Percentiles rank a stretch among this genome's conserved stretches.
phyloP scores from a whole-genome alignment of 2,888 invertebrate genomes.

The Rotaria magnacalcarata region DNA sequence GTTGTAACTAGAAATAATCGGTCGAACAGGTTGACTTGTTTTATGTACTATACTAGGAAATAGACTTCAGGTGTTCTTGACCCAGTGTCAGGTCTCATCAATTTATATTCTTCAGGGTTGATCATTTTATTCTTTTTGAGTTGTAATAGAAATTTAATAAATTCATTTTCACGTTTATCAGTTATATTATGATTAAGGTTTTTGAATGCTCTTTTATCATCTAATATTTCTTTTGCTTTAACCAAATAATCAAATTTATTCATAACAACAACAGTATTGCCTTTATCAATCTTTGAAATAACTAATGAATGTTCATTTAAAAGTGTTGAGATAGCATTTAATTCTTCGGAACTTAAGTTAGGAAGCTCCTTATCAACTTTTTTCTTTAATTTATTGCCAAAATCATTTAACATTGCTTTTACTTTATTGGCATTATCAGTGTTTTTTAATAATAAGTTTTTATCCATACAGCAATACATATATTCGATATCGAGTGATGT shows the following conservation, averaged over 20 bases:
- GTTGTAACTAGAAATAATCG: not conserved
- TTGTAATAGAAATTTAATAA: not conserved
- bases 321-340: not conserved
- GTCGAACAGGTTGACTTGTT: not conserved
- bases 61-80: not conserved
- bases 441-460: not conserved
- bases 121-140: not conserved
- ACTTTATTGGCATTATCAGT: not conserved
- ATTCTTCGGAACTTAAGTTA: not conserved
- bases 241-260: not conserved
- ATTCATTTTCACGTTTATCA: not conserved
- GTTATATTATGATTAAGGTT: not conserved
- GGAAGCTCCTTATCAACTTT: not conserved
- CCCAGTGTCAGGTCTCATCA: not conserved
- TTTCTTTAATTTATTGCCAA: not conserved
- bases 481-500: not conserved
- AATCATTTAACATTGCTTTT: not conserved
- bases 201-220: not conserved
- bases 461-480: too few species aligned
- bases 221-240: not conserved
- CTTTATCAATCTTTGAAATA: not conserved
- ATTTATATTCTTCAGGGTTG: not conserved
- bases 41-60: not conserved
- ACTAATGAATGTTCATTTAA: not conserved
- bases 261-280: not conserved